Evolutionary conservation across 35 echinoderm and acorn worm species (phyloP), one percentile per base, ranked within the genome.

Genomic region (Diadema setosum): DNA sequence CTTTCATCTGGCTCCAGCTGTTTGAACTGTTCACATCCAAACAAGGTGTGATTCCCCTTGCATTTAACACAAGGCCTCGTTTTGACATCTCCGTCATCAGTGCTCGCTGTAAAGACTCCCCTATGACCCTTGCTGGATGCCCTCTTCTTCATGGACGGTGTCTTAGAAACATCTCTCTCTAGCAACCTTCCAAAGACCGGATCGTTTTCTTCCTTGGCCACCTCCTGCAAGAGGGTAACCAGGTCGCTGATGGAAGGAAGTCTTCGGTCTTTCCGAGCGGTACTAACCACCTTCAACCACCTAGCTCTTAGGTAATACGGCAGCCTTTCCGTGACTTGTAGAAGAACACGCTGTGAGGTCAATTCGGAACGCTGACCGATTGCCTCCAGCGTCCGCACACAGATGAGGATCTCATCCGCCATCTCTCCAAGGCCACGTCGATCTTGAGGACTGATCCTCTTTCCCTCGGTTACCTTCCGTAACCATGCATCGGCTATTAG

Each of bases 401-500:
- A 92, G 32, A 73, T 46, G 27, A 23, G 88, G 7, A 92, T 33
- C 17, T 87, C 84, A 46, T 92, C 90, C 40, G 90, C 90, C 29
- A 81, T 56, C 24, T 92, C 90, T 46, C 52, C 17, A n/a, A 87
- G 18, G 29, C 39, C 82, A 33, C 33, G 33, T 12, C 42, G 26
- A 48, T 65, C 46, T 18, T 92, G 61, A 17, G 82, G 30, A 3
- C 46, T 43, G 5, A 92, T 81, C 29, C 5, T 56, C 60, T 7
- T 9, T 18, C 84, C 56, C 17, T 64, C 32, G 16, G 57, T 46
- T 8, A 92, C 41, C 14, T 82, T 87, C 3, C 39, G 21, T 12
- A 92, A 27, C 84, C 90, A 92, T 17, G 90, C 84, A 55, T 92
- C 84, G 1, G 55, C 58, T 46, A 93, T 87, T 39, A 64, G 34